phyloP scores from a whole-genome alignment of 1,140 invertebrate genomes.

The Ctenoplectra terminalis region DNA sequence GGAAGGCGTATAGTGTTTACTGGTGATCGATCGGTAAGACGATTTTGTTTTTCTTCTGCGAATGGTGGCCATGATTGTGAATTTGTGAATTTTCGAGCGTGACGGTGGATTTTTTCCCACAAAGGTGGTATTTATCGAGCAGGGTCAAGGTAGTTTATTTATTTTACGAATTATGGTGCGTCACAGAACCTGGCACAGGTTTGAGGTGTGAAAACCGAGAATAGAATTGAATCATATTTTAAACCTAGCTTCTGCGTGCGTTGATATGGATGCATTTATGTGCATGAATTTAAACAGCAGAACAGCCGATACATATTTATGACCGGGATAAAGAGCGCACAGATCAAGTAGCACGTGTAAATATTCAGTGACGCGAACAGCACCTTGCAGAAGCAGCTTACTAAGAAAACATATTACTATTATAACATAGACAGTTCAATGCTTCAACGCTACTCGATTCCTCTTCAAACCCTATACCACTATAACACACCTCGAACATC shows the following conservation, averaged over 20 bases:
- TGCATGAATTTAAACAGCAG: background rate
- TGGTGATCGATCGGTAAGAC: background rate
- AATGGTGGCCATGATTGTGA: background rate
- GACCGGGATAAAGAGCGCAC: background rate
- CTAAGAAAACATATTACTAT: too few relatives aligned
- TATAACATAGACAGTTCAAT: too few relatives aligned
- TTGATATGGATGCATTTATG: background rate
- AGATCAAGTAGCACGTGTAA: background rate
- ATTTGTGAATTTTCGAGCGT: background rate
- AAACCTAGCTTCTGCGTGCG: background rate
- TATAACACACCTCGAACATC: too few relatives aligned
- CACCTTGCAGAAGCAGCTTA: too few relatives aligned
- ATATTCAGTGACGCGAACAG: background rate
- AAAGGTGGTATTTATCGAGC: background rate
- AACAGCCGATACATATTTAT: background rate
- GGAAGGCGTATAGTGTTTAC: too few relatives aligned
- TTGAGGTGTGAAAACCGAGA: background rate
- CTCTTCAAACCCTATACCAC: too few relatives aligned
- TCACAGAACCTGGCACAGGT: too few relatives aligned
- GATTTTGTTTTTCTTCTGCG: background rate
- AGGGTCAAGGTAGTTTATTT: background rate
- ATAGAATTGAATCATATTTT: background rate
- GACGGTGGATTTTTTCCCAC: background rate
- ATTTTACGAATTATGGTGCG: background rate
- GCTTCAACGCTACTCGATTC: too few relatives aligned